Percentiles rank a stretch among this genome's conserved stretches.
These are phyloP conservation scores for Wiebesia pumilae DNA, from an alignment of 1,140 invertebrate species.

Conservation along the genomic window DNA sequence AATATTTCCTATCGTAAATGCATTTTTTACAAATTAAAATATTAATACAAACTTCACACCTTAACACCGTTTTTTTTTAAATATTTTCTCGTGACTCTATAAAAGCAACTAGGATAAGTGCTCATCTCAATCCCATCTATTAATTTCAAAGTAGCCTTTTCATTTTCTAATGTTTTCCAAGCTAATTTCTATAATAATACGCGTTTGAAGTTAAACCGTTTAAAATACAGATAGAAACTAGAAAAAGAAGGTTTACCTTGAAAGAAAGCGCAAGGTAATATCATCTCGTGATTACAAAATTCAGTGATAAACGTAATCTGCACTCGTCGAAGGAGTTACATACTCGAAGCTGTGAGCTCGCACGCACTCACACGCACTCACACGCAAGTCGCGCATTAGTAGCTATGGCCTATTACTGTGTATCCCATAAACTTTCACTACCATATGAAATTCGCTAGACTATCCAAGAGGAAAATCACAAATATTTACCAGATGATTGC, in stretches of 20 bases:
- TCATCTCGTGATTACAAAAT: neutral
- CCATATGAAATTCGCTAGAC: constrained; percentile 11
- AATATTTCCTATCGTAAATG: too few species aligned
- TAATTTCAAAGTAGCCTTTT: neutral
- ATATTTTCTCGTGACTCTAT: too few species aligned
- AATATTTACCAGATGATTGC: constrained; percentile 27
- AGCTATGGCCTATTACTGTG: neutral
- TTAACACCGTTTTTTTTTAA: too few species aligned
- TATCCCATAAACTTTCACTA: neutral
- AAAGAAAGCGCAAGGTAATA: neutral
- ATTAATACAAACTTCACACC: too few species aligned
- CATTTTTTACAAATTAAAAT: too few species aligned
- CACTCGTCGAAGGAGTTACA: neutral
- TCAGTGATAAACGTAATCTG: neutral
- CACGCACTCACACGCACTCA: neutral
- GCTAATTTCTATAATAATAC: neutral
- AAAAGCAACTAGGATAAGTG: too few species aligned
- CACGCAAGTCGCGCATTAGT: neutral
- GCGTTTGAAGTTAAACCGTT: neutral
- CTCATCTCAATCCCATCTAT: neutral
- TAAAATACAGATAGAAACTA: neutral
- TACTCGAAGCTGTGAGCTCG: neutral
- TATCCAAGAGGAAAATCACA: constrained; percentile 24
- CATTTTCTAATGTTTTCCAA: neutral
- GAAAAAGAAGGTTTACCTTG: neutral